Percentiles rank a stretch among this genome's conserved stretches.
Conservation (phyloP, 2,113 vertebrate genomes). For the Mustela lutreola region DNA sequence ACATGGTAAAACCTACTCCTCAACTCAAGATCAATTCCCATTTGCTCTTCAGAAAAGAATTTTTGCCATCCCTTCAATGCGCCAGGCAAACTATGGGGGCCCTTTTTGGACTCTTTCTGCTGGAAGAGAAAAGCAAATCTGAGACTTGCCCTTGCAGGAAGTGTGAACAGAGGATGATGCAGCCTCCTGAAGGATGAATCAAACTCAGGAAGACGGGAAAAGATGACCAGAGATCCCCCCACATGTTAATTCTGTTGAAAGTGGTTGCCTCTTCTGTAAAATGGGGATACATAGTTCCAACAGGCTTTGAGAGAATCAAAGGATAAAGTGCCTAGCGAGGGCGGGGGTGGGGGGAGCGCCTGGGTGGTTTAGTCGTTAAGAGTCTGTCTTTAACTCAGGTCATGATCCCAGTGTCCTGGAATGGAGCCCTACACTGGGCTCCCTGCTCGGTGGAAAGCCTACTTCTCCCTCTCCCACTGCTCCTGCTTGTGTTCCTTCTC, state of each 20-base stretch:
- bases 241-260: not conserved
- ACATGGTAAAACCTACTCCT: conserved; percentile 28
- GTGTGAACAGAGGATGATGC: not conserved
- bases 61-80: not conserved
- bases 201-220: conserved; percentile 23
- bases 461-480: too few species aligned
- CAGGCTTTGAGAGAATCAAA: conserved; percentile 13
- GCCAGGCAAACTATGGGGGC: not conserved
- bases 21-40: conserved; percentile 53
- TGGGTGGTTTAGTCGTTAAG: too few species aligned
- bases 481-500: too few species aligned
- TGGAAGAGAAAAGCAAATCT: not conserved
- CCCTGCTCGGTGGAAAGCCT: too few species aligned
- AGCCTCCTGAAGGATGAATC: not conserved
- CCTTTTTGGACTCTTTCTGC: not conserved
- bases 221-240: not conserved
- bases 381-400: too few species aligned
- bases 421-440: too few species aligned
- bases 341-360: too few species aligned
- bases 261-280: not conserved
- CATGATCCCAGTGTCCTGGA: too few species aligned
- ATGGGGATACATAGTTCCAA: not conserved
- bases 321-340: not conserved
- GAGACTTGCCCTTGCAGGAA: not conserved
- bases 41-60: not conserved